Percentiles rank a stretch among this genome's conserved stretches.
These are phyloP conservation scores for Chloroceryle aenea DNA, from an alignment of 2,113 vertebrate species.

Conservation along the genomic window DNA sequence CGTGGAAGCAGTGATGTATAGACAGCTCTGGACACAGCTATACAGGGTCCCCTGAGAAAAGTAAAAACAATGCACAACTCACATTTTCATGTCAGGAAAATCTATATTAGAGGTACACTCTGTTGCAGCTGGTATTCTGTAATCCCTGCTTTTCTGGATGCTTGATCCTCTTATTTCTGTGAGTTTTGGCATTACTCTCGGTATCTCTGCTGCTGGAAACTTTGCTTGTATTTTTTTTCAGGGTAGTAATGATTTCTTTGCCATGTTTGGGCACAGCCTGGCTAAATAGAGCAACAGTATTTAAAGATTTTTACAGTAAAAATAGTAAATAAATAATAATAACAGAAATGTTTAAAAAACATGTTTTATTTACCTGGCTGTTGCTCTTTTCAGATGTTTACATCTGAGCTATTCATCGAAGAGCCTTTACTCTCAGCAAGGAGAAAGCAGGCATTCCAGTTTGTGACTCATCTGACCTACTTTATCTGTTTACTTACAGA, in stretches of 20 bases:
- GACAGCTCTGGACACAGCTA: background rate
- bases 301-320: background rate
- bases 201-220: background rate
- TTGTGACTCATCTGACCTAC: background rate
- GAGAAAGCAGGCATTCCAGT: background rate
- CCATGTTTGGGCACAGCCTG: background rate
- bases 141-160: background rate
- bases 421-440: background rate
- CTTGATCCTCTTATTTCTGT: background rate
- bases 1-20: background rate
- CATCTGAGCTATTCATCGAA: background rate
- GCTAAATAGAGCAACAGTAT: background rate
- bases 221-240: background rate
- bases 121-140: background rate
- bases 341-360: background rate
- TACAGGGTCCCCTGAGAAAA: background rate
- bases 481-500: conserved; percentile 4
- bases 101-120: rapidly evolving
- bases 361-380: background rate
- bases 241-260: background rate
- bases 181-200: background rate
- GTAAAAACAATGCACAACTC: background rate
- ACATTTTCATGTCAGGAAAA: background rate
- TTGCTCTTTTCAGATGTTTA: background rate
- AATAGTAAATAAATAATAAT: background rate